phyloP scores from a whole-genome alignment of 2,797 vertebrate genomes.

The Pyrocephalus nanus region DNA sequence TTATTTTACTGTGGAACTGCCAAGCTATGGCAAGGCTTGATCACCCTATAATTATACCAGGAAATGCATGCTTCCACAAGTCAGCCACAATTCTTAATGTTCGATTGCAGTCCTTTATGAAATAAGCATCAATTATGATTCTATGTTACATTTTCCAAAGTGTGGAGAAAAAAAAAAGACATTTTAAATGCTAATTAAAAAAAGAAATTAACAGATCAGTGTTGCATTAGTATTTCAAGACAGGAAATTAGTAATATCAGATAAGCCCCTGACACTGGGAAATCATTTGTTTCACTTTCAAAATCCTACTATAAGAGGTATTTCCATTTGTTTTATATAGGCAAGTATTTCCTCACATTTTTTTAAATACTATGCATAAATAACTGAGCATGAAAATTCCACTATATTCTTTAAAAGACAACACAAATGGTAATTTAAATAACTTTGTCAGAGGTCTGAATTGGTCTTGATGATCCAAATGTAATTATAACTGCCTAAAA shows the following conservation, averaged over 20 bases:
- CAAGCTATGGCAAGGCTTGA: background rate
- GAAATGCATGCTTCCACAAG: background rate
- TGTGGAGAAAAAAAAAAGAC: rapidly evolving
- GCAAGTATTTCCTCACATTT: background rate
- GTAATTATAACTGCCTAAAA: background rate
- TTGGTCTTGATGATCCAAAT: background rate
- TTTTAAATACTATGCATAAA: background rate
- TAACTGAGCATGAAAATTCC: background rate
- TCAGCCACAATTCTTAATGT: background rate
- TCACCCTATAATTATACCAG: background rate
- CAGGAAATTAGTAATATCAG: background rate
- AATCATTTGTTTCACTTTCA: background rate
- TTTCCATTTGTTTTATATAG: background rate
- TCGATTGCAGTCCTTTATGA: rapidly evolving
- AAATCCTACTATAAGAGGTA: background rate
- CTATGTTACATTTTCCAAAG: background rate
- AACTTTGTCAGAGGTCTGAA: background rate
- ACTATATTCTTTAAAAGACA: background rate
- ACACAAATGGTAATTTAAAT: background rate
- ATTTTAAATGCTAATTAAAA: background rate
- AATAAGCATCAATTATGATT: background rate
- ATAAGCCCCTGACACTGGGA: background rate
- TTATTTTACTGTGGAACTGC: background rate
- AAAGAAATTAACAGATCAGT: background rate
- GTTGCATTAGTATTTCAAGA: background rate